phyloP scores from a whole-genome alignment of 2,888 invertebrate genomes.

The Diabrotica balteata region DNA sequence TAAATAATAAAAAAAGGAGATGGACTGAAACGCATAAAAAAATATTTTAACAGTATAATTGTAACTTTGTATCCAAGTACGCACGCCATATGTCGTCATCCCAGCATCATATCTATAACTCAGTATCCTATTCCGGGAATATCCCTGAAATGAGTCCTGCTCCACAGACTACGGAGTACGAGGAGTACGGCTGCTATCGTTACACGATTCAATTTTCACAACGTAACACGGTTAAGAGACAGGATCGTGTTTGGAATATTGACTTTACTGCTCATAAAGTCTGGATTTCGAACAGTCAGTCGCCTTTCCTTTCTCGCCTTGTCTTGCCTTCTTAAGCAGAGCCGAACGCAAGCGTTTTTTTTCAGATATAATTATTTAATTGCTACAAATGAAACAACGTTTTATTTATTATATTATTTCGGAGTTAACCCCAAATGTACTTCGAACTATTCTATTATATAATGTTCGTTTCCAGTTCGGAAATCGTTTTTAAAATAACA shows the following conservation, averaged over 20 bases:
- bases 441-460: too few species aligned
- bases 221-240: conserved; percentile 59
- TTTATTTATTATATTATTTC: background rate
- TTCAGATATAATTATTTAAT: too few species aligned
- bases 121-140: background rate
- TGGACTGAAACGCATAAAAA: too few species aligned
- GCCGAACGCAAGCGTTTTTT: background rate
- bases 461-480: too few species aligned
- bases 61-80: conserved; percentile 1
- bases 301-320: conserved; percentile 29
- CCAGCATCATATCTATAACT: conserved; percentile 2
- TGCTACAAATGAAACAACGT: background rate
- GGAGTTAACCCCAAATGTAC: too few species aligned
- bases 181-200: conserved; percentile 49
- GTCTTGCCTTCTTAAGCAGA: conserved; percentile 3
- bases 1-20: too few species aligned
- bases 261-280: conserved; percentile 56
- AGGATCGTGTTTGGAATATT: conserved; percentile 59
- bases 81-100: conserved; percentile 1
- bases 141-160: conserved; percentile 51
- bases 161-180: conserved; percentile 33
- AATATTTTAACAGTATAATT: background rate
- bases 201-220: conserved; percentile 59
- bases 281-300: conserved; percentile 50
- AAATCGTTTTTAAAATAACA: too few species aligned